Conservation (phyloP, 2,113 vertebrate species). For the Beaufortia kweichowensis region DNA sequence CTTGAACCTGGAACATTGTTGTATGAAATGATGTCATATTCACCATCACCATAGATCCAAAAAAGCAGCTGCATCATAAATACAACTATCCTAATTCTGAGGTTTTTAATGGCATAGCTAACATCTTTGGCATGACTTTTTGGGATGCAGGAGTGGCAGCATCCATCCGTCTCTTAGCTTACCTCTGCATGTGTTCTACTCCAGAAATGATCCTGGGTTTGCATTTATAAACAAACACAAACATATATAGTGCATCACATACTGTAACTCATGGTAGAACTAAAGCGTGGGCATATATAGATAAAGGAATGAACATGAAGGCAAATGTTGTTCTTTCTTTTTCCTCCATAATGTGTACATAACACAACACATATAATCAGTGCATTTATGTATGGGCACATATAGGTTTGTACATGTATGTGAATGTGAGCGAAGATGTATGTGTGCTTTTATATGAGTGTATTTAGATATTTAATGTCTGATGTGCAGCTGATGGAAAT, state of each 20-base stretch:
- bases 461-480: too few relatives aligned
- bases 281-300: background rate
- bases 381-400: too few relatives aligned
- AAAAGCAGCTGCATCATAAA: background rate
- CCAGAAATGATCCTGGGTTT: conserved; percentile 81
- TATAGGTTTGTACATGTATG: too few relatives aligned
- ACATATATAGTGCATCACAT: conserved; percentile 53
- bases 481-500: too few relatives aligned
- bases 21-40: background rate
- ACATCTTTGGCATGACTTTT: background rate
- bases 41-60: background rate
- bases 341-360: too few relatives aligned
- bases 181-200: conserved; percentile 83
- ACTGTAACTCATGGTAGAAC: background rate
- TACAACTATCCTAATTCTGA: background rate
- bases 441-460: too few relatives aligned
- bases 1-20: background rate
- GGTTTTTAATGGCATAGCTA: background rate
- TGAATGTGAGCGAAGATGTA: too few relatives aligned
- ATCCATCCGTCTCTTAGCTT: conserved; percentile 61
- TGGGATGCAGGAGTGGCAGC: background rate
- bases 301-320: too few relatives aligned
- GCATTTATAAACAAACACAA: conserved; percentile 72
- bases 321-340: too few relatives aligned
- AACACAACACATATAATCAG: too few relatives aligned